Conservation (phyloP, 2,113 vertebrate species). For the Cacatua alba region DNA sequence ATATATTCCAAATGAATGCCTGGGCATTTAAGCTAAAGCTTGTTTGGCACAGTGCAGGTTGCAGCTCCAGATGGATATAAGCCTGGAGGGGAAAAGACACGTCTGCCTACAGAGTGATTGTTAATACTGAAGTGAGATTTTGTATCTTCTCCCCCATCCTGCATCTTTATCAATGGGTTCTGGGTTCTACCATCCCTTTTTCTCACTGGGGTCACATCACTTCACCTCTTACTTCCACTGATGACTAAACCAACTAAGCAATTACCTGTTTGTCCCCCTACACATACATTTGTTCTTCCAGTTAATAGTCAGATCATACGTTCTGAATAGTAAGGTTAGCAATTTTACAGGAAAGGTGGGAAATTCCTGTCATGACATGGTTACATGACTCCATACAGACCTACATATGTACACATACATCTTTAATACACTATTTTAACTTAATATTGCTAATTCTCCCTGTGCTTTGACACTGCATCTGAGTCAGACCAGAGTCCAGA, state of each 20-base stretch:
- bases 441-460: neutral
- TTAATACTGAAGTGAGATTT: constrained; percentile 2
- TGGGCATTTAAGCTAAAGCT: constrained; percentile 12
- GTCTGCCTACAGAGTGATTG: constrained; percentile 16
- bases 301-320: neutral
- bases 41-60: constrained; percentile 24
- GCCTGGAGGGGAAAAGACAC: neutral
- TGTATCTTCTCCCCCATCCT: neutral
- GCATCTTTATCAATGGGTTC: neutral
- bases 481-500: constrained; percentile 17
- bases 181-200: neutral
- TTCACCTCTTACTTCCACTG: neutral
- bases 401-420: neutral
- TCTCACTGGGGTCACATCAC: neutral
- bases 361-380: neutral
- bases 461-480: neutral
- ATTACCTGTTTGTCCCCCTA: neutral
- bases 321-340: neutral
- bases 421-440: neutral
- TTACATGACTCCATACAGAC: neutral
- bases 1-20: constrained; percentile 4
- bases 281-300: neutral
- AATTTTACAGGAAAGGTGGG: neutral
- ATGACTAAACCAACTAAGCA: neutral
- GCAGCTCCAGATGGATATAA: constrained; percentile 33